Evolutionary conservation across 2,797 vertebrate species (phyloP).

Genomic region (Pseudochirops corinnae): DNA sequence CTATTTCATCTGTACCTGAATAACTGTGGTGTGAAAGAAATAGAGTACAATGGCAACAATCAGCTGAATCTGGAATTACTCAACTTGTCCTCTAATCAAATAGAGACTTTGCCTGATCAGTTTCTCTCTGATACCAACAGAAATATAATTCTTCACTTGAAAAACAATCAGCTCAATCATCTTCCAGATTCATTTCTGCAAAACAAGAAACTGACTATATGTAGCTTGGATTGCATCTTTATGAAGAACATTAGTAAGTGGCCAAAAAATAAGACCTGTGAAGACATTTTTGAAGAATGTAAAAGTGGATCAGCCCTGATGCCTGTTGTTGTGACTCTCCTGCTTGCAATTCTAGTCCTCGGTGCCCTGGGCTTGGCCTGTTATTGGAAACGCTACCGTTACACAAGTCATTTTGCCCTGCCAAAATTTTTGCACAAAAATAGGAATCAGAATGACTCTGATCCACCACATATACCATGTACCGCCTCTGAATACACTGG

Average conservation of each 20-base stretch:
- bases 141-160: not conserved
- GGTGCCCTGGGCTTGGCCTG: conserved; percentile 64
- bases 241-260: not conserved
- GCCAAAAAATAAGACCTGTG: not conserved
- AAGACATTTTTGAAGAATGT: conserved; percentile 52
- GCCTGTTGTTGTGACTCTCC: not conserved
- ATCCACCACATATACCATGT: not conserved
- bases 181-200: conserved; percentile 19
- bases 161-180: conserved; percentile 23
- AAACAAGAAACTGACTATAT: not conserved
- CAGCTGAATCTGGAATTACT: not conserved
- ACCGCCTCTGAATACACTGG: not conserved
- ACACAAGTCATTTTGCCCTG: conserved; percentile 3
- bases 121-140: not conserved
- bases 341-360: conserved; percentile 58
- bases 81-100: not conserved
- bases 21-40: not conserved
- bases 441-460: conserved; percentile 13
- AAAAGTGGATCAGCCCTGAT: not conserved
- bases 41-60: not conserved
- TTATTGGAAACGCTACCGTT: conserved; percentile 27
- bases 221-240: conserved; percentile 14
- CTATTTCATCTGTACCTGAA: not conserved
- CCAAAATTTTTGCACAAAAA: conserved; percentile 60
- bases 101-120: not conserved